Base-by-base conservation (phyloP, 2,113 vertebrate species). In the Dicentrarchus labrax region DNA sequence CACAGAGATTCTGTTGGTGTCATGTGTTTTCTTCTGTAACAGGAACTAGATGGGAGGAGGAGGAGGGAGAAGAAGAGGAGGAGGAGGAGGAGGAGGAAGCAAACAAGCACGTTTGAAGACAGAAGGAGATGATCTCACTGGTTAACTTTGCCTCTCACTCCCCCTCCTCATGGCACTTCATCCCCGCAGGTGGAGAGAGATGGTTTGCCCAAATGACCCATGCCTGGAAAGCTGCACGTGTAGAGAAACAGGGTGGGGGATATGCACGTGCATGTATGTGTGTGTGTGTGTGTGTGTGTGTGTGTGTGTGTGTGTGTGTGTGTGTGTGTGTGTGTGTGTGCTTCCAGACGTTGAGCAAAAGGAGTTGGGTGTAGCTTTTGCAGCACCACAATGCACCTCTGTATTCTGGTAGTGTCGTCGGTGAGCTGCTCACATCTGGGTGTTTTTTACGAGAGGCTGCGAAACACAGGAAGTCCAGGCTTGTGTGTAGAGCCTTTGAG, bases 341-440 rank as follows among this genome's bases (percentile, higher is more conserved):
- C 19, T 65, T 73, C 75, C 69, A 84, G 78, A 86, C 70, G 0
- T 21, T 38, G 50, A 65, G 75, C 19, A n/a, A 71, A 67, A 56
- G 65, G 66, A 79, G 66, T 45, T 84, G 82, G 56, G 64, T 77
- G 75, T 43, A 80, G 85, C 51, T 78, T 30, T 47, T 61, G 62
- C 50, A 1, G 82, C 60, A 81, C 84, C 89, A 95, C 94, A 94
- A 92, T 94, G 86, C 82, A 86, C 86, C 90, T 94, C 92, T 93
- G 90, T 94, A 71, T 89, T 93, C 74, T 80, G 83, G 72, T 81
- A 8, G 80, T 77, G 88, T 92, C 64, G 85, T 86, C 70, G 85
- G 85, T 87, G 84, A 88, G 87, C 86, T 69, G 83, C 87, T 90
- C 88, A 94, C 94, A 95, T 94, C 92, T 94, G 93, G 91, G 91